These are phyloP conservation scores for Pogonomyrmex californicus DNA, from an alignment of 1,140 invertebrate species.

Conservation along the genomic window DNA sequence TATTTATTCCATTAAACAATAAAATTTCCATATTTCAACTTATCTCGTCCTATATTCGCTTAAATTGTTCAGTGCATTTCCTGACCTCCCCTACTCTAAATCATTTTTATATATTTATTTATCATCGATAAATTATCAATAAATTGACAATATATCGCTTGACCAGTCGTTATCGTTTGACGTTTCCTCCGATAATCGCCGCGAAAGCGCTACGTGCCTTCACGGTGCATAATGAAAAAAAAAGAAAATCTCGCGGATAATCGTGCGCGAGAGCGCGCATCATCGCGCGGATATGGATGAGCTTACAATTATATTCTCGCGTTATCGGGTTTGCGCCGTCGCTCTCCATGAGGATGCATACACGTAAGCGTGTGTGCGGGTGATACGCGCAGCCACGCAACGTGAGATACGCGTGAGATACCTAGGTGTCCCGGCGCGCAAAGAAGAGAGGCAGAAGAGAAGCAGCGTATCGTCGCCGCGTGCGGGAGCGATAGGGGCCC, in stretches of 20 bases:
- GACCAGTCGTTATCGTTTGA: neutral
- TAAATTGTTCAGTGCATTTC: neutral
- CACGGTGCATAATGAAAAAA: neutral
- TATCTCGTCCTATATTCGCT: neutral
- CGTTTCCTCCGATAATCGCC: neutral
- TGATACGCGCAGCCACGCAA: constrained; percentile 7
- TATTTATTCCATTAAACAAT: neutral
- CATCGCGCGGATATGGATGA: neutral
- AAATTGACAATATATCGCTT: neutral
- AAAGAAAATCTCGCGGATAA: constrained; percentile 24
- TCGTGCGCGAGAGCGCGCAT: neutral
- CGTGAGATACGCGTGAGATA: constrained; percentile 6
- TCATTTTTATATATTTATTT: neutral
- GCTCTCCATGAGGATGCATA: constrained; percentile 13
- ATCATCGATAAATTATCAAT: neutral
- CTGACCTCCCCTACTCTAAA: neutral
- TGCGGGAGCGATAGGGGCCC: constrained; percentile 44
- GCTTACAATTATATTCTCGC: constrained; percentile 8
- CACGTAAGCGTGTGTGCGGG: constrained; percentile 1
- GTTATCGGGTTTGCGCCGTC: constrained; percentile 55
- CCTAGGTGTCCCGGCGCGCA: constrained; percentile 4
- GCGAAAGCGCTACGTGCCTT: neutral
- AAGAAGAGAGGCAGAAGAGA: constrained; percentile 56
- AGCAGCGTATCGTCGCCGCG: constrained; percentile 44
- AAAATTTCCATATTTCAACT: neutral